Evolutionary conservation across 2,113 vertebrate species (phyloP).

Genomic region (Plectropomus leopardus): DNA sequence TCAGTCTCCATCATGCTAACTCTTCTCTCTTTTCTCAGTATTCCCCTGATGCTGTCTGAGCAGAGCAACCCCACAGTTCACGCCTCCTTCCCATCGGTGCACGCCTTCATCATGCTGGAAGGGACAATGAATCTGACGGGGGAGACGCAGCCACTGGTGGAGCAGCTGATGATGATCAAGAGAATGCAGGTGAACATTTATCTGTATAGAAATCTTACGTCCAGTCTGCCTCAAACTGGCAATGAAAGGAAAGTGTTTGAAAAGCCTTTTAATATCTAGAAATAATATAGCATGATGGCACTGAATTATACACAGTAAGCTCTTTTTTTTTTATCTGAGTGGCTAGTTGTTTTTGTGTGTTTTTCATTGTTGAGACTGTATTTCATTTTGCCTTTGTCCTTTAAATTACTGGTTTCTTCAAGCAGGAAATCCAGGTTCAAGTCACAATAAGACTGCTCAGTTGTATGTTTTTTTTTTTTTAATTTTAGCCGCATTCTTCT

Average conservation of each 20-base stretch:
- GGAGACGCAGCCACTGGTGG: constrained; percentile 93
- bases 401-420: neutral
- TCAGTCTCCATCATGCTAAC: neutral
- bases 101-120: constrained; percentile 95
- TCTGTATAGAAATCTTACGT: neutral
- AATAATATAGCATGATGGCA: neutral
- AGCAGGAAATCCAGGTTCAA: neutral
- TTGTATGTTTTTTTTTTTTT: too few species aligned
- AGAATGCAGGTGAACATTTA: constrained; percentile 93
- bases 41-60: constrained; percentile 91
- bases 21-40: constrained; percentile 78
- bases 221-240: neutral
- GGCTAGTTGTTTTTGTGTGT: neutral
- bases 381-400: neutral
- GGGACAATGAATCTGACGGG: constrained; percentile 98
- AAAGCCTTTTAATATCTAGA: neutral
- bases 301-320: neutral
- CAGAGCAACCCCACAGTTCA: constrained; percentile 88
- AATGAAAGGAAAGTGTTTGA: neutral
- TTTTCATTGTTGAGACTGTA: neutral
- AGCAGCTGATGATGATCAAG: constrained; percentile 99
- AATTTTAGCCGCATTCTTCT: too few species aligned
- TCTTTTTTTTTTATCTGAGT: neutral
- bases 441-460: neutral
- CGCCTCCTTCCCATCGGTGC: constrained; percentile 93